A percentile compares a stretch with the other conserved stretches of the same genome.
Conservation (phyloP, 2,888 invertebrate genomes). For the Calameuta idolon region DNA sequence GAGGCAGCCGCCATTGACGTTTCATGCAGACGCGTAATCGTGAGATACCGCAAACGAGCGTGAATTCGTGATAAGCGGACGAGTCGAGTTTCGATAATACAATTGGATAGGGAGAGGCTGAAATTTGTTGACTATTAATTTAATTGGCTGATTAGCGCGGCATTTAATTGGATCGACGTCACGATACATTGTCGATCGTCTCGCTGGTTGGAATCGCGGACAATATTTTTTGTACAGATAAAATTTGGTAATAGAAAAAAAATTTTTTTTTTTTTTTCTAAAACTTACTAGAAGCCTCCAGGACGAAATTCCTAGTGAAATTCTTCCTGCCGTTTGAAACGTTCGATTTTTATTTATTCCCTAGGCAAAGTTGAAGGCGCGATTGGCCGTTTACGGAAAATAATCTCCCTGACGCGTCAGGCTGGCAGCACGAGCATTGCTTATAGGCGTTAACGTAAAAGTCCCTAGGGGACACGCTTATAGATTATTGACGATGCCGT, state of each 20-base stretch:
- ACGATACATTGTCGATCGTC: background rate
- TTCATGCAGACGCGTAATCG: background rate
- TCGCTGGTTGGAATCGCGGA: too few species aligned
- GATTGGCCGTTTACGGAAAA: background rate
- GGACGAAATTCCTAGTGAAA: background rate
- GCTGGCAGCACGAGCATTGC: background rate
- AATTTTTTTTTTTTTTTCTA: accelerated
- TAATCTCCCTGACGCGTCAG: background rate
- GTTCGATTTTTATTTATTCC: background rate
- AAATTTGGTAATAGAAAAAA: too few species aligned
- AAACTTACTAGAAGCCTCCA: too few species aligned
- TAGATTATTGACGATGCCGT: background rate
- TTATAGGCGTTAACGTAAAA: background rate
- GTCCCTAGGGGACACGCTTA: background rate
- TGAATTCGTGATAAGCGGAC: background rate
- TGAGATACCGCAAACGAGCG: background rate
- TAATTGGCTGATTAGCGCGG: too few species aligned
- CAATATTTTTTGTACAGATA: too few species aligned
- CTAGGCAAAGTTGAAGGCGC: background rate
- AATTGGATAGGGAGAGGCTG: background rate
- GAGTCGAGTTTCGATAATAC: background rate
- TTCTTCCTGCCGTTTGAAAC: background rate
- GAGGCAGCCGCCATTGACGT: background rate
- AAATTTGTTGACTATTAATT: background rate
- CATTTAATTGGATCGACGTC: background rate